A percentile compares a stretch with the other conserved stretches of the same genome.
Evolutionary conservation across 1,140 invertebrate genomes (phyloP).

Genomic region (Sesamia nonagrioides): DNA sequence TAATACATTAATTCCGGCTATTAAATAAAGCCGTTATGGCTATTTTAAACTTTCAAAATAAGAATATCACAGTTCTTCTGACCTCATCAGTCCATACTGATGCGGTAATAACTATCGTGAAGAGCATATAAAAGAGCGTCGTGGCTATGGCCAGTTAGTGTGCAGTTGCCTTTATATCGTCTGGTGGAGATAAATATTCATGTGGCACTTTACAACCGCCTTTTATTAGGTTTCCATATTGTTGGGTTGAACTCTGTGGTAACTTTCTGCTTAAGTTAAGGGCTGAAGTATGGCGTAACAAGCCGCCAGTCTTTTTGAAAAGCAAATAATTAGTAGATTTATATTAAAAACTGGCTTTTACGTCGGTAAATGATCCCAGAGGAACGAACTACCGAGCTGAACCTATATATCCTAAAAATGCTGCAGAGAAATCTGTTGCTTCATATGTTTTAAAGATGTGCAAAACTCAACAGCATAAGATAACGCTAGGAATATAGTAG

Average conservation of each 20-base stretch:
- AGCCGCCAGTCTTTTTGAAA: no score
- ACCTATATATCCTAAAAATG: no score
- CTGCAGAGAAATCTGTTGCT: no score
- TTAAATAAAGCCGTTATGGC: neutral
- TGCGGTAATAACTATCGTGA: conserved; percentile 12
- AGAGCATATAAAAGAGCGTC: conserved; percentile 8
- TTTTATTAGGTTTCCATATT: conserved; percentile 29
- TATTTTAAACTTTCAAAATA: neutral
- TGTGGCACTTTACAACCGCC: conserved; percentile 23
- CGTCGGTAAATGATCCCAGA: no score
- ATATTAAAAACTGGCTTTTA: no score
- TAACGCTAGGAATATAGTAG: no score
- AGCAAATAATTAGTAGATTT: no score
- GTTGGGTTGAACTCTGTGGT: neutral
- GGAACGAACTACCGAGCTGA: no score
- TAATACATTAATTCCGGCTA: neutral
- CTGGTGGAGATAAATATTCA: conserved; percentile 30
- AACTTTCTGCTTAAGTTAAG: no score
- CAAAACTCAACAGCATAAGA: no score
- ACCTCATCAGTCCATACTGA: conserved; percentile 11
- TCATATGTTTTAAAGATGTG: no score
- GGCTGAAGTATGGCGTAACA: no score
- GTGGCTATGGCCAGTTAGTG: neutral
- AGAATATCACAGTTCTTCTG: neutral
- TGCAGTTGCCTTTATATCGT: conserved; percentile 24